A percentile compares a stretch with the other conserved stretches of the same genome.
phyloP scores from a whole-genome alignment of 2,113 vertebrate species.

The Otocyon megalotis region DNA sequence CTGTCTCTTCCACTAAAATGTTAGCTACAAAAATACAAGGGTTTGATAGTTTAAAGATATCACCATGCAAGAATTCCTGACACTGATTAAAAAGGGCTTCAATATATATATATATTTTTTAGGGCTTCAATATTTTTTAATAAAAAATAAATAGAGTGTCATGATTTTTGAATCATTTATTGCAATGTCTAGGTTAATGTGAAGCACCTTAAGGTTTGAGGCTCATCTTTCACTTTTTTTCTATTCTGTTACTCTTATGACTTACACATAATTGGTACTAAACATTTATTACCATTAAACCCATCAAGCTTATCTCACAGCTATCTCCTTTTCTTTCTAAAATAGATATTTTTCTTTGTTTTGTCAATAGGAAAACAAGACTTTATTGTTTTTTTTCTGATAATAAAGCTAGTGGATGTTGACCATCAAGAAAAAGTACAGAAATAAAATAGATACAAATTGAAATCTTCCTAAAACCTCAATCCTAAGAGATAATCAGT shows the following conservation, averaged over 20 bases:
- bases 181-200: background rate
- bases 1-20: background rate
- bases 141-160: background rate
- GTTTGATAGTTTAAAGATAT: background rate
- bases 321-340: slow-evolving; percentile 8
- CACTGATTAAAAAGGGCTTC: background rate
- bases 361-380: background rate
- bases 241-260: background rate
- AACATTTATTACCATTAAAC: background rate
- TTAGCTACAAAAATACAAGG: background rate
- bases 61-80: background rate
- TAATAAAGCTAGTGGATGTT: background rate
- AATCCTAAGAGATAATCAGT: background rate
- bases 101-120: too few species aligned
- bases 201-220: background rate
- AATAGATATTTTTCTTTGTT: background rate
- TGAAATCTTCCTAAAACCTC: background rate
- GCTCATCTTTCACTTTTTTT: background rate
- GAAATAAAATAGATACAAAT: background rate
- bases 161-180: background rate
- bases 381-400: background rate
- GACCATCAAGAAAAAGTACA: background rate
- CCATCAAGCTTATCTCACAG: background rate
- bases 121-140: background rate
- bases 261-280: background rate